Base-by-base conservation (phyloP, 2,888 invertebrate genomes). In the Amiota communis region DNA sequence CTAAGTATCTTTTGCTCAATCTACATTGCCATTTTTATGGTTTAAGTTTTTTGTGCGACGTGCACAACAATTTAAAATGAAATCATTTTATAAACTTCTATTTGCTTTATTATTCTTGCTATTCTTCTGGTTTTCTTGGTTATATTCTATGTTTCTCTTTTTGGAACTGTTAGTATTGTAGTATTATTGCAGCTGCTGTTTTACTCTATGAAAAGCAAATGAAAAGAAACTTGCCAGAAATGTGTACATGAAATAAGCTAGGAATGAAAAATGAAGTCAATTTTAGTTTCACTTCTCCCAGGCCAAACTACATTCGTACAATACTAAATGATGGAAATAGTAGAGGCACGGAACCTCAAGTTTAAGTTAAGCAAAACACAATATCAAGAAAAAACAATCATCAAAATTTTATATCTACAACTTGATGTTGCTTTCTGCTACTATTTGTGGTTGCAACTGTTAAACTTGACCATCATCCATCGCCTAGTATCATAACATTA, bases 231-330 rank as follows among this genome's bases (percentile, higher is more conserved):
- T 10, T 20, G 3, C 3, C 1, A 13, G 46, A 23, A 63, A 63
- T 13, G 46, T 36, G 36, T 6, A 36, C 63, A 63, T 63, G 36
- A 36, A 23, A 63, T 63, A 63, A 63, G 63, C 46, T 46, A 46
- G 46, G 46, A 63, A 36, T 63, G 36, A 46, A 23, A 63, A 59
- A 59, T 59, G 59, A 59, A 59, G 59, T 59, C 17, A 59, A 59
- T 59, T 59, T 8, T 59, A 8, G 17, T 59, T 59, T 36, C 46
- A 17, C n/a, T 36, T 23, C 13, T 36, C 12, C n/a, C n/a, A 46
- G 23, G 13, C 36, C 63, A 23, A 46, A 13, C 63, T 23, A 63
- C 46, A 46, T 2, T 23, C 1, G 23, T 36, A 2, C 36, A 23
- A 23, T 23, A 23, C 36, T 6, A 36, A 36, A 36, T 2, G 36